Base-by-base conservation (phyloP, 2,113 vertebrate species). In the Burhinus bistriatus region DNA sequence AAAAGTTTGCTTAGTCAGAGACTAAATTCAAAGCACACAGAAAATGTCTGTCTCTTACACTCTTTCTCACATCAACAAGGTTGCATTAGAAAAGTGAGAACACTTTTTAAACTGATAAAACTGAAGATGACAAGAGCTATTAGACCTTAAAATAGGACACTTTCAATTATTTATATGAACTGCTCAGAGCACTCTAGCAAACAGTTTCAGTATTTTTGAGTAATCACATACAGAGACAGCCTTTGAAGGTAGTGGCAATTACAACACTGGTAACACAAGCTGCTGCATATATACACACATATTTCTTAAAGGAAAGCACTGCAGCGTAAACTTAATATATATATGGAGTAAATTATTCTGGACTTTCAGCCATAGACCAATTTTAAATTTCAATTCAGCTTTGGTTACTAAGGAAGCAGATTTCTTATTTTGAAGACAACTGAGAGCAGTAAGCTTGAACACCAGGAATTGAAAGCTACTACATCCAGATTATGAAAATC, bases 231-330 rank as follows among this genome's bases (percentile, higher is more conserved):
- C 11, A 49, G 57, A 86, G 70, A 88, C 13, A n/a, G n/a, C 27
- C 49, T 85, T 87, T 51, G 66, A 95, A 91, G 54, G 42, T 5
- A 73, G 20, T 17, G 66, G 79, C 38, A 93, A 75, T 71, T 83
- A 91, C 54, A 65, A 36, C 49, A 54, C 25, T n/a, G 40, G 30
- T 54, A 66, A 44, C 57, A 38, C 2, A 12, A 69, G 55, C 42
- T 79, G 75, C 40, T 70, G 30, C 52, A 23, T n/a, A 70, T 6
- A 73, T 5, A 51, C 12, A 75, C 27, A 55, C 6, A 11, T 2
- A 88, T 42, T 79, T 77, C 73, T 91, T 73, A 26, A 70, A 96
- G 84, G 82, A 96, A 83, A 96, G 16, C 89, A 96, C 96, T 91
- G 91, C 94, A 97, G 12, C 90, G 94, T 44, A 94, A 96, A 95